phyloP scores from a whole-genome alignment of 2,113 vertebrate species.

The Heliornis fulica region DNA sequence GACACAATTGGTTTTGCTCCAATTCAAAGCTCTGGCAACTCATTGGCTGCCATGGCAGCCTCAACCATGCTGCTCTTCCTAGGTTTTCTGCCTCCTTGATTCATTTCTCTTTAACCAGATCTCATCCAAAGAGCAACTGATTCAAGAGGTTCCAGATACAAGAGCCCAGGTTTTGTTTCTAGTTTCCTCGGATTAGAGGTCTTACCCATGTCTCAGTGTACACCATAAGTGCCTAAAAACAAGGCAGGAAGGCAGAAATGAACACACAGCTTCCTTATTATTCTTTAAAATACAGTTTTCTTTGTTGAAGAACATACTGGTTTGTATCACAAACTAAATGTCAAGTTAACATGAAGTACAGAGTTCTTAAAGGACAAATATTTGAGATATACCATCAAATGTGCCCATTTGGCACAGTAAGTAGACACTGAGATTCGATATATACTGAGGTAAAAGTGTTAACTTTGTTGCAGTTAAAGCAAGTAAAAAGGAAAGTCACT shows the following conservation, averaged over 20 bases:
- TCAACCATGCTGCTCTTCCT: fast-evolving
- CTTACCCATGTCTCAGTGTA: not conserved
- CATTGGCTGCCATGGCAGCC: not conserved
- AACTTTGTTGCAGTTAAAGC: not conserved
- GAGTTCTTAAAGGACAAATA: not conserved
- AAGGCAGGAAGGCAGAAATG: not conserved
- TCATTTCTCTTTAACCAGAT: not conserved
- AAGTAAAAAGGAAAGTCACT: not conserved
- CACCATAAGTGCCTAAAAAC: not conserved
- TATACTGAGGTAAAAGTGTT: not conserved
- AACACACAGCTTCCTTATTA: not conserved
- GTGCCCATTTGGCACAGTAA: not conserved
- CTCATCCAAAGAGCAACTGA: not conserved
- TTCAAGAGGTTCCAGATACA: not conserved
- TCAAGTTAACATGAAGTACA: not conserved
- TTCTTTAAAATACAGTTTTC: not conserved
- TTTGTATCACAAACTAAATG: not conserved
- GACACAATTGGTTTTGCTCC: not conserved
- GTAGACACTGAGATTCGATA: not conserved
- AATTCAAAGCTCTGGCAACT: not conserved
- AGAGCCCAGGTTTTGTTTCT: fast-evolving
- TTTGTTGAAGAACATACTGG: not conserved
- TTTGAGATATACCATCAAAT: not conserved
- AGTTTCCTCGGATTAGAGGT: not conserved
- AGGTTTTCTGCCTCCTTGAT: not conserved